Evolutionary conservation across 1,140 invertebrate species (phyloP).

Genomic region (Drosophila takahashii): DNA sequence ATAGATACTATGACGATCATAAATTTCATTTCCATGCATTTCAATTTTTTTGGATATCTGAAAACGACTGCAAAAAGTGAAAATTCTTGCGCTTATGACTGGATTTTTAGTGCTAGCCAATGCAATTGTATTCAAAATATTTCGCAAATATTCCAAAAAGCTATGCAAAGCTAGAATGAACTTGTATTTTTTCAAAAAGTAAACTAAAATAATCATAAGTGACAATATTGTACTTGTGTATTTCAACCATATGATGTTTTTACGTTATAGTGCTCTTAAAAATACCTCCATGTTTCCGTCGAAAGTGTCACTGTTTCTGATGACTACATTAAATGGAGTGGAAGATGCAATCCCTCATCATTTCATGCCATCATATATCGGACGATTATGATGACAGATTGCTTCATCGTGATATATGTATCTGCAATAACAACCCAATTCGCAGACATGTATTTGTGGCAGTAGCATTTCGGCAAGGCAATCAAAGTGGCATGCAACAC

Average conservation of each 20-base stretch:
- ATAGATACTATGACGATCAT: constrained; percentile 38
- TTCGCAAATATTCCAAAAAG: neutral
- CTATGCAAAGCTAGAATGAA: neutral
- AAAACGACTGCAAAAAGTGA: neutral
- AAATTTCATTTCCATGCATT: constrained; percentile 35
- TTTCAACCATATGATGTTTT: neutral
- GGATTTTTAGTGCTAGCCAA: neutral
- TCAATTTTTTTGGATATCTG: too few relatives aligned
- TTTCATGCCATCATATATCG: neutral
- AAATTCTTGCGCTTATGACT: neutral
- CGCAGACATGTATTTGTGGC: constrained; percentile 8
- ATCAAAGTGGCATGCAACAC: constrained; percentile 45
- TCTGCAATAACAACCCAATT: constrained; percentile 19
- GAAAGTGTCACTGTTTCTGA: neutral
- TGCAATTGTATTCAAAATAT: neutral
- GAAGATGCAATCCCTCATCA: neutral
- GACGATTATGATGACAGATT: constrained; percentile 44
- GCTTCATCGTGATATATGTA: constrained; percentile 11
- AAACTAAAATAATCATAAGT: neutral
- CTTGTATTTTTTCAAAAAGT: neutral
- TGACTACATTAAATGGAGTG: neutral
- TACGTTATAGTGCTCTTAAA: neutral
- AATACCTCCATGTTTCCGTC: neutral
- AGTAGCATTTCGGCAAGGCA: constrained; percentile 36
- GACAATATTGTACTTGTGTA: neutral